phyloP scores from a whole-genome alignment of 2,888 invertebrate species.

The Oscheius sp. region DNA sequence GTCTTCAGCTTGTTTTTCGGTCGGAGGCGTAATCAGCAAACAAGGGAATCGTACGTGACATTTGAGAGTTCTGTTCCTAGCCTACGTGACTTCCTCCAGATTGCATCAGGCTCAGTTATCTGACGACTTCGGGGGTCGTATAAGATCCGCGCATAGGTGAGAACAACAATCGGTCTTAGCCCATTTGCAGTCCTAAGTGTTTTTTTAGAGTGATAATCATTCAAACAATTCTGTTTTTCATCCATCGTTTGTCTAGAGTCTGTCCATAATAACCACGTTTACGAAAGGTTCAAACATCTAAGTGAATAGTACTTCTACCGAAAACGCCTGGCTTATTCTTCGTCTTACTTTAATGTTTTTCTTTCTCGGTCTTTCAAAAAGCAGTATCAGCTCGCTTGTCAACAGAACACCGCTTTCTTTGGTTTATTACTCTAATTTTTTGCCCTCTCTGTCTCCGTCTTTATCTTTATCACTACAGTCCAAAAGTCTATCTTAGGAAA shows the following conservation, averaged over 20 bases:
- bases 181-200: too few species aligned
- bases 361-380: too few species aligned
- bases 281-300: too few species aligned
- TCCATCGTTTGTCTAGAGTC: too few species aligned
- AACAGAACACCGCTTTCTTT: neutral
- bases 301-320: too few species aligned
- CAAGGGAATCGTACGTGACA: constrained; percentile 25
- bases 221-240: too few species aligned
- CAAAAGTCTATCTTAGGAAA: neutral
- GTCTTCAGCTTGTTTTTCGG: constrained; percentile 25
- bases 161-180: too few species aligned
- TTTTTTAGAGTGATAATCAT: too few species aligned
- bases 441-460: neutral
- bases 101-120: constrained; percentile 8
- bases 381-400: neutral
- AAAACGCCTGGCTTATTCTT: neutral
- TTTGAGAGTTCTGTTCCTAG: neutral
- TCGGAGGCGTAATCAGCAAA: neutral
- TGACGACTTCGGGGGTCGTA: too few species aligned
- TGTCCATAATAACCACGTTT: too few species aligned
- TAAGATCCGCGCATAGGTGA: too few species aligned
- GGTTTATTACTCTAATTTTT: neutral
- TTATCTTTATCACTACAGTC: neutral
- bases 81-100: constrained; percentile 22
- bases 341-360: too few species aligned